These are phyloP conservation scores for Pomacea maculata DNA, from an alignment of 1,140 invertebrate genomes.

Conservation along the genomic window DNA sequence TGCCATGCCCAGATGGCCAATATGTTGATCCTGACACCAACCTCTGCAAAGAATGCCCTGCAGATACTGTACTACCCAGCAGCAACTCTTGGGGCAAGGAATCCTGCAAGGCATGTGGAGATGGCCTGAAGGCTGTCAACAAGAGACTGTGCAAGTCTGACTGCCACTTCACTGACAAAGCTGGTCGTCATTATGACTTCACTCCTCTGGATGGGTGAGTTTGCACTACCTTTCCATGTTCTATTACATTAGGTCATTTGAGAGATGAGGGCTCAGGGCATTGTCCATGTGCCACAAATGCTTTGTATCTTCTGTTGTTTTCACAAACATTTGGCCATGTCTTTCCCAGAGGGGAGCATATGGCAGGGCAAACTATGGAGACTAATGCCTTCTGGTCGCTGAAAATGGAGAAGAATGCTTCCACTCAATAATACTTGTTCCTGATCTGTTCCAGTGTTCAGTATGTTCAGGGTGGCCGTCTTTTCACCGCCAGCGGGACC, in stretches of 20 bases:
- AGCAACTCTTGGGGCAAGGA: slow-evolving; percentile 65
- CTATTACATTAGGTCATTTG: neutral
- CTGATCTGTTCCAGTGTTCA: slow-evolving; percentile 55
- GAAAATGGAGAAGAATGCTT: too few relatives aligned
- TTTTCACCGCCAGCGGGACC: slow-evolving; percentile 71
- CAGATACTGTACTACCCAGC: slow-evolving; percentile 67
- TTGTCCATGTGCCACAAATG: neutral
- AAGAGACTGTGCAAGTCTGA: slow-evolving; percentile 52
- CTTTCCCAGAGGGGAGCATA: neutral
- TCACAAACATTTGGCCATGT: slow-evolving; percentile 48
- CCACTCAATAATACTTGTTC: too few relatives aligned
- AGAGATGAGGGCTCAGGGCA: too few relatives aligned
- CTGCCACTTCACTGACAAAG: slow-evolving; percentile 49
- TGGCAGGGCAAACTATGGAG: too few relatives aligned
- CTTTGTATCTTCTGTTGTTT: neutral
- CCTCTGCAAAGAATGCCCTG: slow-evolving; percentile 65
- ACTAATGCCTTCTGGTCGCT: too few relatives aligned
- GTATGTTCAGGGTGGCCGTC: slow-evolving; percentile 52
- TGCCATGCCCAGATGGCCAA: slow-evolving; percentile 70
- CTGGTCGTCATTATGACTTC: slow-evolving; percentile 66
- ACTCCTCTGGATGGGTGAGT: slow-evolving; percentile 64
- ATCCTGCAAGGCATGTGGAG: slow-evolving; percentile 70
- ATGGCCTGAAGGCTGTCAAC: slow-evolving; percentile 51
- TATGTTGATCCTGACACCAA: slow-evolving; percentile 63
- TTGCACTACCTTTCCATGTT: neutral